Evolutionary conservation across 1,140 invertebrate species (phyloP), one percentile per base, ranked within the genome.

Genomic region (Camponotus pennsylvanicus): DNA sequence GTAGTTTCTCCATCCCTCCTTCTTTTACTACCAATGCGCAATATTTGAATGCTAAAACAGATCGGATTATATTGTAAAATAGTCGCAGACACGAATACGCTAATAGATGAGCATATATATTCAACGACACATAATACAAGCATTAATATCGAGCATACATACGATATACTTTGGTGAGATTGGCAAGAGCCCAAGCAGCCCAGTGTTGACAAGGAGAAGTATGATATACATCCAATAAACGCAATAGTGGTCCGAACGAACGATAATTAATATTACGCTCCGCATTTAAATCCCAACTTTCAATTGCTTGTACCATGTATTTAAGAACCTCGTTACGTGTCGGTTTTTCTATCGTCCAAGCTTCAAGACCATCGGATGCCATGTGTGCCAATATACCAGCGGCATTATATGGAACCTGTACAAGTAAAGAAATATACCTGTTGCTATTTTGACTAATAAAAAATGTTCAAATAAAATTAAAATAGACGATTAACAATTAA

Each of bases 161-260:
- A 98, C 98, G 97, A 94, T 98, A 98, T 63, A 99, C 98, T 90
- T 97, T 97, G 15, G 98, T 99, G 27, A 99, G 96, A 96, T 99
- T 99, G 45, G 98, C 98, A 57, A 99, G 95, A 7, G 99, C 99
- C 99, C 99, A 99, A n/a, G 98, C 97, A 3, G 98, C 98, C 99
- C 99, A 99, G 92, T 98, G 97, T 93, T 99, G 98, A 94, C 98
- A 99, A 93, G 98, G 97, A 0, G 98, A 97, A 3, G 98, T 98
- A 88, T 98, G 97, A 92, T 97, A 97, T 75, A 97, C 96, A 87
- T 97, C 96, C 5, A 99, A 96, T 59, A 99, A 95, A 80, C 97
- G 96, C 8, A 99, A 95, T 87, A 99, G 98, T 4, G 99, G 99
- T 92, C 98, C 97, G 95, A 99, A 99, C 27, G 98, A 99, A 86